These are phyloP conservation scores for Rhimphoctona megacephalus DNA, from an alignment of 2,888 invertebrate genomes.

Conservation along the genomic window DNA sequence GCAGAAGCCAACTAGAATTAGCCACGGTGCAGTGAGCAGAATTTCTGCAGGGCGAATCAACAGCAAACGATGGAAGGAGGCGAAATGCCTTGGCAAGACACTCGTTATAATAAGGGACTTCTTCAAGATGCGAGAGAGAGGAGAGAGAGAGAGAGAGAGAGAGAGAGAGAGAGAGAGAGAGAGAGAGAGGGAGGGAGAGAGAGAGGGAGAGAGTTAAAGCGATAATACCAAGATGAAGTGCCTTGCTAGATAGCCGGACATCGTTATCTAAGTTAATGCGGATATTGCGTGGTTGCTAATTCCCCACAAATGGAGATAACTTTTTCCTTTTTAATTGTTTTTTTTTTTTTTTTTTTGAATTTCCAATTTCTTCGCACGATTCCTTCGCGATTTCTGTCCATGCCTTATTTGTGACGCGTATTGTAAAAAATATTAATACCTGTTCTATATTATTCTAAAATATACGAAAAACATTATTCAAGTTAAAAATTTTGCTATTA, in stretches of 20 bases:
- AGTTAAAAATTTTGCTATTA: too few species aligned
- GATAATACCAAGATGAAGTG: conserved; percentile 54
- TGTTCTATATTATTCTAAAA: too few species aligned
- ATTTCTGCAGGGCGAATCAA: conserved; percentile 49
- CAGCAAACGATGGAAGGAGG: conserved; percentile 28
- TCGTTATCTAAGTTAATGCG: conserved; percentile 57
- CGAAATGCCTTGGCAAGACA: conserved; percentile 31
- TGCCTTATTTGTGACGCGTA: not conserved
- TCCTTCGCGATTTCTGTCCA: not conserved
- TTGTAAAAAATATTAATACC: not conserved
- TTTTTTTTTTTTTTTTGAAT: not conserved
- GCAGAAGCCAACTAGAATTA: conserved; percentile 48
- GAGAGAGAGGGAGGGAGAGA: not conserved
- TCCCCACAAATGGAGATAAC: conserved; percentile 40
- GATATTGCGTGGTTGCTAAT: conserved; percentile 56
- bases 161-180: conserved; percentile 7
- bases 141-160: conserved; percentile 12
- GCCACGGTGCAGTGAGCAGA: conserved; percentile 49
- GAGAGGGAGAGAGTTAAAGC: conserved; percentile 27
- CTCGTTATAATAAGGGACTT: conserved; percentile 53
- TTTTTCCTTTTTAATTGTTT: not conserved
- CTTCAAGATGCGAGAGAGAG: conserved; percentile 22
- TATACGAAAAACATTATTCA: too few species aligned
- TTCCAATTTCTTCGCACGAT: not conserved
- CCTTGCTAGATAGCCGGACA: conserved; percentile 53